A percentile compares a stretch with the other conserved stretches of the same genome.
Evolutionary conservation across 2,797 vertebrate species (phyloP).

Genomic region (Pangasius sanitwongsei): DNA sequence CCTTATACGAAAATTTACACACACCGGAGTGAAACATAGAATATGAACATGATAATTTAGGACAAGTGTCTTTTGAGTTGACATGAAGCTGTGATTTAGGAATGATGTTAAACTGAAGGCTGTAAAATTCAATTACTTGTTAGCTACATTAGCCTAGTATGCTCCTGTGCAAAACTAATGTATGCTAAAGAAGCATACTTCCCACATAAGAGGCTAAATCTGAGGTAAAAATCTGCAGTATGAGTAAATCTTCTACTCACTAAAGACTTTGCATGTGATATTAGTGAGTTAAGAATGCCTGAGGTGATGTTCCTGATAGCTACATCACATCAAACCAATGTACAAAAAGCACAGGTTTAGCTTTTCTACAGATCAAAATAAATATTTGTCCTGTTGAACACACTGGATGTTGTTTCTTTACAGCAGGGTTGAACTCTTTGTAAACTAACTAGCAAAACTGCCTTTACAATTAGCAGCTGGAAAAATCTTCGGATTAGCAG

Average conservation of each 20-base stretch:
- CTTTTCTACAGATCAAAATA: not conserved
- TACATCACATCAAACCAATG: not conserved
- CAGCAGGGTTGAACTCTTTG: not conserved
- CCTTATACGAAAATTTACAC: too few species aligned
- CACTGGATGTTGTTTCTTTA: not conserved
- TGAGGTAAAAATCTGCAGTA: not conserved
- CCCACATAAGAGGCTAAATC: not conserved
- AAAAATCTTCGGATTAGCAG: not conserved
- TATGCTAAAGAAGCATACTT: not conserved
- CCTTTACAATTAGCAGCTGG: not conserved
- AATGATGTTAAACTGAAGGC: not conserved
- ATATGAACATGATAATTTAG: not conserved
- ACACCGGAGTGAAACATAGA: too few species aligned
- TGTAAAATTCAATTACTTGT: not conserved
- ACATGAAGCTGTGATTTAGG: not conserved
- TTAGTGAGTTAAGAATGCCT: not conserved
- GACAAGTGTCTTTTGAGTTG: not conserved
- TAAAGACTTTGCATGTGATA: not conserved
- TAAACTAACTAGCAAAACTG: not conserved
- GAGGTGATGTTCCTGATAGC: not conserved
- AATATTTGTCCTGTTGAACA: not conserved
- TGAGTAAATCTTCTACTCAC: not conserved
- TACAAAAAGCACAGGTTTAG: not conserved
- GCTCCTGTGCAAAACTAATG: not conserved
- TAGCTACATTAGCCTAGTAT: not conserved